Percentiles rank a stretch among this genome's conserved stretches.
These are phyloP conservation scores for Anoura caudifer DNA, from an alignment of 2,113 vertebrate species.

Conservation along the genomic window DNA sequence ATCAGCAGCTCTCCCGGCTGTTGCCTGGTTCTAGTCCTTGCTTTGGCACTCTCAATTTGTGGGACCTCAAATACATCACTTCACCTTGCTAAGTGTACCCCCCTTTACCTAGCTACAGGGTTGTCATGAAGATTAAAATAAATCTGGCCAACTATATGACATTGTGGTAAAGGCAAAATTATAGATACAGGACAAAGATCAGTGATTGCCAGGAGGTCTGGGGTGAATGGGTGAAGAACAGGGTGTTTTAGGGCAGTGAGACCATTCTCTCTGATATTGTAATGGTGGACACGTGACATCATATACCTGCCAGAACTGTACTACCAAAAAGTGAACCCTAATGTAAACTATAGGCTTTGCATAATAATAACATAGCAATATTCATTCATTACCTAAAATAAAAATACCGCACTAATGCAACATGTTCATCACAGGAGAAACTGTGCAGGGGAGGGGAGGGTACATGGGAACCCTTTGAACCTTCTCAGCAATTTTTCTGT, in stretches of 20 bases:
- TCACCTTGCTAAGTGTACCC: not conserved
- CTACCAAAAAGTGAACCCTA: not conserved
- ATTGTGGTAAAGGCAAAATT: conserved; percentile 2
- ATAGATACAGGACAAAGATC: not conserved
- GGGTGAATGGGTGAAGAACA: not conserved
- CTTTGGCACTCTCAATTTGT: not conserved
- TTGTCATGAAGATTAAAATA: conserved; percentile 18
- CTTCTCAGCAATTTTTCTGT: not conserved
- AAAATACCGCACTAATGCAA: not conserved
- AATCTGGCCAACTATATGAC: not conserved
- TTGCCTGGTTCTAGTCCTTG: not conserved
- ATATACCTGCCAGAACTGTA: not conserved
- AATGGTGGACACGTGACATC: not conserved
- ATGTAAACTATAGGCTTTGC: not conserved
- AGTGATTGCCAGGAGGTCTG: not conserved
- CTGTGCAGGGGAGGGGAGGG: fast-evolving
- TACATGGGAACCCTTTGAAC: not conserved
- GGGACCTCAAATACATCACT: not conserved
- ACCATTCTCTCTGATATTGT: too few species aligned
- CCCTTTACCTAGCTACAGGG: not conserved
- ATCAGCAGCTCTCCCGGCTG: not conserved
- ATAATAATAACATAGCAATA: not conserved
- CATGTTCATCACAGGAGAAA: not conserved
- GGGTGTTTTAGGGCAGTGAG: not conserved
- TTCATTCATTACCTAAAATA: not conserved